Evolutionary conservation across 2,797 vertebrate species (phyloP).

Genomic region (Ispidina lecontei): DNA sequence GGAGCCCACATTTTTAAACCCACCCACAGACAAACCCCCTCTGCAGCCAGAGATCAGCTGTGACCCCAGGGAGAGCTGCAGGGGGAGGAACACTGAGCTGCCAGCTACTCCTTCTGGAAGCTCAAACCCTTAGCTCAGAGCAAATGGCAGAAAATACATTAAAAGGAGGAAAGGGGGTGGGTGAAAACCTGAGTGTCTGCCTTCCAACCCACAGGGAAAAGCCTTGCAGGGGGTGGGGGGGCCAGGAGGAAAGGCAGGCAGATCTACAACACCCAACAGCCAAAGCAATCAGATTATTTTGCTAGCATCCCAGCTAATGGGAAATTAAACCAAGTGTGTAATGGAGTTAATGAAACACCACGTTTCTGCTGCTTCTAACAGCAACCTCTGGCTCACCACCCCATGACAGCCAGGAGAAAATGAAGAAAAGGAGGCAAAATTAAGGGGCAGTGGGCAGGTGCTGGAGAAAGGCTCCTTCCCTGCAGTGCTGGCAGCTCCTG

Average conservation of each 20-base stretch:
- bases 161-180: conserved; percentile 36
- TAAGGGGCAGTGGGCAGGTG: background rate
- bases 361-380: conserved; percentile 40
- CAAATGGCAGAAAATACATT: conserved; percentile 22
- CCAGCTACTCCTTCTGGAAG: conserved; percentile 51
- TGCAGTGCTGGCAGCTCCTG: background rate
- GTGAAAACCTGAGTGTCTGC: conserved; percentile 33
- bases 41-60: background rate
- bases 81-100: background rate
- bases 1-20: background rate
- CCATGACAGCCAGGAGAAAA: conserved; percentile 19
- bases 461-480: background rate
- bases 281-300: conserved; percentile 58
- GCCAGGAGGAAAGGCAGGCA: background rate
- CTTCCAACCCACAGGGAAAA: conserved; percentile 33
- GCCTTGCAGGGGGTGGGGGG: conserved; percentile 28
- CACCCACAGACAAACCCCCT: conserved; percentile 19
- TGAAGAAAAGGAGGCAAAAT: background rate
- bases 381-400: conserved; percentile 46
- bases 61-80: background rate
- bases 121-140: conserved; percentile 29
- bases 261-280: background rate
- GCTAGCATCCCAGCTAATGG: conserved; percentile 63
- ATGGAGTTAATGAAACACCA: conserved; percentile 70
- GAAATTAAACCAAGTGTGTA: conserved; percentile 76